Conservation (phyloP, 2,888 invertebrate genomes). For the Octonoba sinensis region DNA sequence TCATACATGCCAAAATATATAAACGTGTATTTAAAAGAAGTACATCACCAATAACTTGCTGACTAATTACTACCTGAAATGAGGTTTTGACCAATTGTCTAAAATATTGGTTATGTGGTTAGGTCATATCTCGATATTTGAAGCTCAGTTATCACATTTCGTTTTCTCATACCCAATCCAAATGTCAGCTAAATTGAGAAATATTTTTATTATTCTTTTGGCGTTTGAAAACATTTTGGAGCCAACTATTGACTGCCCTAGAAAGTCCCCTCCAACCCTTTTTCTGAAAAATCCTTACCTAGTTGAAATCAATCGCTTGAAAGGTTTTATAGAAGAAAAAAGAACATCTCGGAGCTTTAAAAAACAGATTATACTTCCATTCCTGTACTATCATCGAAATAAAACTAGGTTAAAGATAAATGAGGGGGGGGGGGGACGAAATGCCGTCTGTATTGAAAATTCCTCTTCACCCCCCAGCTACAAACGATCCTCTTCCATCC, state of each 20-base stretch:
- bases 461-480: slow-evolving; percentile 7
- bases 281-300: slow-evolving; percentile 7
- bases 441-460: background rate
- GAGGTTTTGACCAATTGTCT: too few species aligned
- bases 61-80: too few species aligned
- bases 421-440: background rate
- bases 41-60: too few species aligned
- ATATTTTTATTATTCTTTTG: too few species aligned
- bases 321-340: background rate
- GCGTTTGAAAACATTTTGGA: too few species aligned
- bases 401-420: slow-evolving; percentile 32
- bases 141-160: too few species aligned
- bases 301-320: slow-evolving; percentile 8
- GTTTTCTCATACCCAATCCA: too few species aligned
- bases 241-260: background rate
- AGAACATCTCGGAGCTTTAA: slow-evolving; percentile 15
- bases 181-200: too few species aligned
- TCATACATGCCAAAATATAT: too few species aligned
- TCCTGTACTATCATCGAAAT: slow-evolving; percentile 9
- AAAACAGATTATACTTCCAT: slow-evolving; percentile 33
- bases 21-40: too few species aligned
- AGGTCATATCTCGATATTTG: too few species aligned
- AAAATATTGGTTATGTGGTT: too few species aligned
- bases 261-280: background rate
- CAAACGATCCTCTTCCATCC: slow-evolving; percentile 14